phyloP scores from a whole-genome alignment of 1,140 invertebrate species.

The Drosophila suzukii region DNA sequence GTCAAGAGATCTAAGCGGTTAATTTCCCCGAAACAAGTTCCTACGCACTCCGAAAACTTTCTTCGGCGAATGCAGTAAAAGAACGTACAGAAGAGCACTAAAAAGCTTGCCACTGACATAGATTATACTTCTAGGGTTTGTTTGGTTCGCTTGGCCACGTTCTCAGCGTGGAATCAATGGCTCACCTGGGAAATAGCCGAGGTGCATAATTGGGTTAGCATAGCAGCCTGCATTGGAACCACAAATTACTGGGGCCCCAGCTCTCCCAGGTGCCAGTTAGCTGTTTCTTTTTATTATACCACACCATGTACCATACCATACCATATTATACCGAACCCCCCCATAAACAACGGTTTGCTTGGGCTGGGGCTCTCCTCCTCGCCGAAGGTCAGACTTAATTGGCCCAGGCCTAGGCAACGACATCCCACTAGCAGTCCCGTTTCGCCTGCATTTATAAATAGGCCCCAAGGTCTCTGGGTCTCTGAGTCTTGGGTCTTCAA shows the following conservation, averaged over 20 bases:
- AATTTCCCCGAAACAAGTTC: constrained; percentile 58
- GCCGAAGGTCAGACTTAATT: constrained; percentile 68
- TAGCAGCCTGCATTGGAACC: constrained; percentile 17
- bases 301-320: constrained; percentile 3
- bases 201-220: constrained; percentile 57
- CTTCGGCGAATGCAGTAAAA: constrained; percentile 43
- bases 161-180: constrained; percentile 45
- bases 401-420: constrained; percentile 42
- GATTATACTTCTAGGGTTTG: constrained; percentile 27
- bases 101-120: constrained; percentile 36
- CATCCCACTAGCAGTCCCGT: constrained; percentile 60
- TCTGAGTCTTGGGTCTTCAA: not conserved
- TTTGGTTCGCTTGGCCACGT: constrained; percentile 36
- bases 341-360: constrained; percentile 63
- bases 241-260: constrained; percentile 20
- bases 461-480: constrained; percentile 67
- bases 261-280: constrained; percentile 53
- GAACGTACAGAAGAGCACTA: constrained; percentile 26
- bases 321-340: not conserved
- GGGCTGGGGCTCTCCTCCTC: constrained; percentile 31
- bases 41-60: constrained; percentile 56
- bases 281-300: constrained; percentile 24
- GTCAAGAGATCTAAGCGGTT: constrained; percentile 56
- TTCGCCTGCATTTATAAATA: constrained; percentile 66
- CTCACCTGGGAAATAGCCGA: constrained; percentile 28